Conservation (phyloP, 2,888 invertebrate species). For the Podabrus alpinus region DNA sequence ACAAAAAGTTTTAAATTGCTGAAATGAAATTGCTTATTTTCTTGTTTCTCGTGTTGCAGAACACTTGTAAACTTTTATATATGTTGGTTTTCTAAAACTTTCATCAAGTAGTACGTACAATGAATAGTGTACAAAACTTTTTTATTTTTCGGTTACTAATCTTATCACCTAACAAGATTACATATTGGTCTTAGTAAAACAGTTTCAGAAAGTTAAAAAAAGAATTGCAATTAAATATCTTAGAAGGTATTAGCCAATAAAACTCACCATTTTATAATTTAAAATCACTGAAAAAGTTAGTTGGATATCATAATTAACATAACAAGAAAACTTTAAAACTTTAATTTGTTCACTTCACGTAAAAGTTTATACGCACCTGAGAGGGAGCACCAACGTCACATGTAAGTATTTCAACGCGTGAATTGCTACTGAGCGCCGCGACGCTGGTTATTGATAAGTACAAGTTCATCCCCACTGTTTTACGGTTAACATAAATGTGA, state of each 20-base stretch:
- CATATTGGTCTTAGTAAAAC: background rate
- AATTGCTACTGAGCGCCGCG: constrained; percentile 20
- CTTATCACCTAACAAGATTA: background rate
- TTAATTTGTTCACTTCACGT: background rate
- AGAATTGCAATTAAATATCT: background rate
- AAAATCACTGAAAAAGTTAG: background rate
- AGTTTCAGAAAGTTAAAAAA: background rate
- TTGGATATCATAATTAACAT: background rate
- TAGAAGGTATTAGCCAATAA: background rate
- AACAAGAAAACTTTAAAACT: background rate
- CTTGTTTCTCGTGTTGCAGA: background rate
- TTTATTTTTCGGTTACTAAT: background rate
- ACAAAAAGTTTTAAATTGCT: background rate
- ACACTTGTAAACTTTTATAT: background rate
- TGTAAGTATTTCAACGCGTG: constrained; percentile 11
- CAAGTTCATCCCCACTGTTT: constrained; percentile 7
- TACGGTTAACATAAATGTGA: background rate
- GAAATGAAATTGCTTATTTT: background rate
- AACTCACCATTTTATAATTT: background rate
- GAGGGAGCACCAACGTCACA: background rate
- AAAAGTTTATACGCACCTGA: background rate
- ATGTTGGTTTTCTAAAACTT: background rate
- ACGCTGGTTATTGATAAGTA: constrained; percentile 14
- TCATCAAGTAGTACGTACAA: too few relatives aligned
- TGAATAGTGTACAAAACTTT: background rate